Evolutionary conservation across 1,140 invertebrate species (phyloP).

Genomic region (Catajapyx aquilonaris): DNA sequence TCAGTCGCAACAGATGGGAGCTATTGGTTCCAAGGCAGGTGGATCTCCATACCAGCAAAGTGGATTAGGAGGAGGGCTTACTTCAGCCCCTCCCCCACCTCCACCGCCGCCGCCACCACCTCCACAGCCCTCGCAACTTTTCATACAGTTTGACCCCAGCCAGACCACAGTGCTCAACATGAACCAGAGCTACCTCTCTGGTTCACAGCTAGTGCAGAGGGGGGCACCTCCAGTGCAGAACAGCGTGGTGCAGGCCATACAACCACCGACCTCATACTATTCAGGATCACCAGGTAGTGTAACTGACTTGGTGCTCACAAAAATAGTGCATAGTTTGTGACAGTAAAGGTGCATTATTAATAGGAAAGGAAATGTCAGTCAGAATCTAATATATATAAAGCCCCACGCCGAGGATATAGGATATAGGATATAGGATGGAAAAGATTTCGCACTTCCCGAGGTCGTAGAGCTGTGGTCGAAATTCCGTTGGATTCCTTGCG

Average conservation of each 20-base stretch:
- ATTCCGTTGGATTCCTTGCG: no score
- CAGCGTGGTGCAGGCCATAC: conserved; percentile 24
- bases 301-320: no score
- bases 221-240: conserved; percentile 22
- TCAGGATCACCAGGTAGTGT: no score
- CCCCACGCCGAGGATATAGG: no score
- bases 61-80: conserved; percentile 13
- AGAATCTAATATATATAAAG: no score
- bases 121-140: conserved; percentile 6
- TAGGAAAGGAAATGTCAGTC: no score
- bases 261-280: conserved; percentile 31
- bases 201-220: conserved; percentile 36
- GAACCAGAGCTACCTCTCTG: conserved; percentile 28
- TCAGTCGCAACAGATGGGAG: conserved; percentile 55
- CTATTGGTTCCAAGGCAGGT: conserved; percentile 44
- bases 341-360: no score
- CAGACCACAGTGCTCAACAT: neutral
- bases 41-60: conserved; percentile 16
- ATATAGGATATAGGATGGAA: no score
- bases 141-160: neutral
- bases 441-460: no score
- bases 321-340: no score
- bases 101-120: no score
- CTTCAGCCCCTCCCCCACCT: conserved; percentile 27
- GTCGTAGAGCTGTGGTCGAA: no score